These are phyloP conservation scores for Melanotaenia boesemani DNA, from an alignment of 2,797 vertebrate species.

Conservation along the genomic window DNA sequence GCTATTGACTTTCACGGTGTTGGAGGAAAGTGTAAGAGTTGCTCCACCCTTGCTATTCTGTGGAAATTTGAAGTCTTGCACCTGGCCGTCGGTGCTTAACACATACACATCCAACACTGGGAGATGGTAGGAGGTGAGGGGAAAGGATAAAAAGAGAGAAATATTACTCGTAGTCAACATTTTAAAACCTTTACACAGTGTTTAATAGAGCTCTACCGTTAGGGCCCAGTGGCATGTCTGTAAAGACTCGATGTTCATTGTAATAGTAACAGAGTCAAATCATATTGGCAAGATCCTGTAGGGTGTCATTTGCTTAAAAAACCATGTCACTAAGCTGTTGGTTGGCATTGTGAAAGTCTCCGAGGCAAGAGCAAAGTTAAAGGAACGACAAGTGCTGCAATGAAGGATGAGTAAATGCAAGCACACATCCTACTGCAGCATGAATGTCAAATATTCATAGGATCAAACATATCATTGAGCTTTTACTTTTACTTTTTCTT, in stretches of 20 bases:
- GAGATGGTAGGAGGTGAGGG: constrained; percentile 3
- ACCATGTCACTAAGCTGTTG: constrained; percentile 58
- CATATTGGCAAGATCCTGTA: constrained; percentile 55
- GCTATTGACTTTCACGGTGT: constrained; percentile 98
- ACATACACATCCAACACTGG: constrained; percentile 97
- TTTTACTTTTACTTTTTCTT: constrained; percentile 77
- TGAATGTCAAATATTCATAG: constrained; percentile 85
- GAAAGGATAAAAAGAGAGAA: constrained; percentile 16
- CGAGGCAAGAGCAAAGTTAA: constrained; percentile 42
- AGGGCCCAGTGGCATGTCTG: constrained; percentile 36
- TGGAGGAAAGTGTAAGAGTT: constrained; percentile 94
- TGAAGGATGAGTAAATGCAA: constrained; percentile 59
- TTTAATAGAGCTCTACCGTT: constrained; percentile 47
- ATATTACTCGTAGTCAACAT: constrained; percentile 39
- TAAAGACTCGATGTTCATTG: constrained; percentile 53
- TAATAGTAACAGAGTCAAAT: constrained; percentile 55
- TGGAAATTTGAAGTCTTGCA: constrained; percentile 97
- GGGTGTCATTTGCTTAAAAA: constrained; percentile 69
- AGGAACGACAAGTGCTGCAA: constrained; percentile 61
- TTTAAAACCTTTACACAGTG: constrained; percentile 41
- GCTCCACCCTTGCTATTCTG: constrained; percentile 92
- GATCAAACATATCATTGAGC: constrained; percentile 85
- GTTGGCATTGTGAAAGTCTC: constrained; percentile 62
- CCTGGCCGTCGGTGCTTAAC: constrained; percentile 95
- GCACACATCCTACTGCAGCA: constrained; percentile 65